These are phyloP conservation scores for Matsumurasca onukii DNA, from an alignment of 1,140 invertebrate species.

Conservation along the genomic window DNA sequence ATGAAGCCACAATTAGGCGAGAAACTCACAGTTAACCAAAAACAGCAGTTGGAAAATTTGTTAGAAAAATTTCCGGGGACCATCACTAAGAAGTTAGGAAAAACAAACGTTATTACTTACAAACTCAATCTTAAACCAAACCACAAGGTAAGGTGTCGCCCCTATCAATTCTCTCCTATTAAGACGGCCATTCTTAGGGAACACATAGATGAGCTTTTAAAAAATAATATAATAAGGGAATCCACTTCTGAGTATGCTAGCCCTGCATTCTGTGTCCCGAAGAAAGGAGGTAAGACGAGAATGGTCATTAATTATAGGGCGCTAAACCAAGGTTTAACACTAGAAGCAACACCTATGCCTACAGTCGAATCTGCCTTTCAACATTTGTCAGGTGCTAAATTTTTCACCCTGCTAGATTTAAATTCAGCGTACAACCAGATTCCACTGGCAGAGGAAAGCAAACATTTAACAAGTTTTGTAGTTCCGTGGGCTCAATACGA, in stretches of 20 bases:
- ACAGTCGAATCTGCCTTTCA: neutral
- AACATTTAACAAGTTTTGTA: neutral
- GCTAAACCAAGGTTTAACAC: neutral
- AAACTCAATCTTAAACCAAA: neutral
- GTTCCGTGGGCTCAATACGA: neutral
- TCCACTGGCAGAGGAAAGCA: neutral
- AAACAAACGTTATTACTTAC: neutral
- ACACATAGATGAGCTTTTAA: slow-evolving; percentile 4
- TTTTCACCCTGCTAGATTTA: neutral
- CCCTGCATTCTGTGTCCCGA: slow-evolving; percentile 6
- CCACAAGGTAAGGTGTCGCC: neutral
- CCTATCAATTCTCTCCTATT: slow-evolving; percentile 1
- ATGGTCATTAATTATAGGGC: slow-evolving; percentile 2
- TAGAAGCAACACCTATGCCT: neutral
- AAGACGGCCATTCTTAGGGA: neutral
- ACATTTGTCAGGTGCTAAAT: neutral
- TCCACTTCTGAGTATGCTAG: neutral
- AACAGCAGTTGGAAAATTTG: neutral
- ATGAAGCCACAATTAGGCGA: neutral
- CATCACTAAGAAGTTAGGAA: slow-evolving; percentile 1
- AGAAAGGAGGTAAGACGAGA: slow-evolving; percentile 12
- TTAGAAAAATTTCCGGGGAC: neutral
- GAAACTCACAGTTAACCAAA: neutral
- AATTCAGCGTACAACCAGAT: neutral
- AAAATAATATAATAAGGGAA: neutral